Percentiles rank a stretch among this genome's conserved stretches.
phyloP scores from a whole-genome alignment of 1,140 invertebrate genomes.

The Neoseiulus cucumeris region DNA sequence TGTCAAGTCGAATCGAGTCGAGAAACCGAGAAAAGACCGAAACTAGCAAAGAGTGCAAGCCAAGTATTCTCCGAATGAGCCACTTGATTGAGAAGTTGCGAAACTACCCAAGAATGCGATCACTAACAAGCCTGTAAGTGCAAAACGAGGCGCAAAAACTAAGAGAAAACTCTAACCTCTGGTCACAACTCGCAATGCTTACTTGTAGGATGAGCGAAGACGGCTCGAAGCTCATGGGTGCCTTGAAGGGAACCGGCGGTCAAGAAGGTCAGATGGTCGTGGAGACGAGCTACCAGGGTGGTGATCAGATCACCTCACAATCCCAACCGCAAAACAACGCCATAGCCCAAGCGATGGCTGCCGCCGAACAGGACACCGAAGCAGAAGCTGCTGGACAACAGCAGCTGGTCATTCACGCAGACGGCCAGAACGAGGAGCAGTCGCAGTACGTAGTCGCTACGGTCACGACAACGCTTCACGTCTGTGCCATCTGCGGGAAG shows the following conservation, averaged over 20 bases:
- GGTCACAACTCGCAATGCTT: neutral
- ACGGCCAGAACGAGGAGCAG: neutral
- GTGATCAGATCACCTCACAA: neutral
- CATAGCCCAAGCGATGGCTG: neutral
- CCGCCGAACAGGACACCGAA: conserved; percentile 1
- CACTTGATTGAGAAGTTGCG: too few relatives aligned
- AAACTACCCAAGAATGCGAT: too few relatives aligned
- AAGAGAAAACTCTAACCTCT: too few relatives aligned
- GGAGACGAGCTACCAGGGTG: neutral
- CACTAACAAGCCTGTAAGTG: too few relatives aligned
- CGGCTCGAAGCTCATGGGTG: conserved; percentile 7
- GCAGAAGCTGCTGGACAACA: neutral
- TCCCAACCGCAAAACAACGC: neutral
- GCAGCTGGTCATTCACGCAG: conserved; percentile 11
- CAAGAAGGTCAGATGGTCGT: neutral
- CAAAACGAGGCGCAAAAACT: too few relatives aligned
- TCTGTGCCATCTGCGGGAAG: conserved; percentile 33
- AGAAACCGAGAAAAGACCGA: too few relatives aligned
- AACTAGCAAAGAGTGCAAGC: too few relatives aligned
- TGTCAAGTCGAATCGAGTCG: too few relatives aligned
- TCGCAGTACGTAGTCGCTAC: neutral
- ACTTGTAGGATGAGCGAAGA: conserved; percentile 7
- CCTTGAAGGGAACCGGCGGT: neutral
- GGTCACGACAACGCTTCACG: conserved; percentile 15
- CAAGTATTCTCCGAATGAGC: too few relatives aligned